Base-by-base conservation (phyloP, 35 echinoderm and acorn worm species). In the Chiridota heheva region DNA sequence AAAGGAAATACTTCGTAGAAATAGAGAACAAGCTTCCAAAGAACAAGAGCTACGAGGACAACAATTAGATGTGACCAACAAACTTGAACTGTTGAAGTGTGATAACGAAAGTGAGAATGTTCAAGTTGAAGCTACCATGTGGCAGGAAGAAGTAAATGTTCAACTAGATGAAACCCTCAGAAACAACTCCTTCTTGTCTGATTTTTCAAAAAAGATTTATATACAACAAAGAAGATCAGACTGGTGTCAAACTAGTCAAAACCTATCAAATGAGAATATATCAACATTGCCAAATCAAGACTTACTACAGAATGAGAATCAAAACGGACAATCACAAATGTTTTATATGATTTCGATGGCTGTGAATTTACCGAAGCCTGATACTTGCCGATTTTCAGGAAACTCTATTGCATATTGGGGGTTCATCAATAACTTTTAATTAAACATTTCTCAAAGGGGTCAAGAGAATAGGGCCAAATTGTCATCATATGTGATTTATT, bases 71-170 rank as follows among this genome's bases (percentile, higher is more conserved):
- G 44, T 86, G 0, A 86, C 30, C 20, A 70, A 86, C n/a, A 66
- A 63, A 45, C 34, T 86, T 41, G 71, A 86, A 65, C 29, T 35
- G 29, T 12, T 87, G n/a, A 65, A 87, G 49, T 24, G 79, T 7
- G 85, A 87, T 15, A 60, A 80, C 69, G 85, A 87, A 68, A 29
- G 68, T n/a, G 60, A 67, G 7, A 87, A 78, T 87, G 85, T 60
- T 16, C 32, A 82, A 26, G 35, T 89, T 26, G 86, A 89, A 69
- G 86, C 86, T 59, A 66, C 86, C 15, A 89, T 89, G 63, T 82
- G 76, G 86, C 77, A 82, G 63, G 76, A 82, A 33, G 86, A 87
- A 59, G 43, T 60, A 12, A 58, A 65, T 17, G 48, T 29, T 43
- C 31, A 57, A 40, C 57, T 26, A 77, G 22, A 77, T 13, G 67